Base-by-base conservation (phyloP, 2,797 vertebrate genomes). In the Pelochelys cantorii region DNA sequence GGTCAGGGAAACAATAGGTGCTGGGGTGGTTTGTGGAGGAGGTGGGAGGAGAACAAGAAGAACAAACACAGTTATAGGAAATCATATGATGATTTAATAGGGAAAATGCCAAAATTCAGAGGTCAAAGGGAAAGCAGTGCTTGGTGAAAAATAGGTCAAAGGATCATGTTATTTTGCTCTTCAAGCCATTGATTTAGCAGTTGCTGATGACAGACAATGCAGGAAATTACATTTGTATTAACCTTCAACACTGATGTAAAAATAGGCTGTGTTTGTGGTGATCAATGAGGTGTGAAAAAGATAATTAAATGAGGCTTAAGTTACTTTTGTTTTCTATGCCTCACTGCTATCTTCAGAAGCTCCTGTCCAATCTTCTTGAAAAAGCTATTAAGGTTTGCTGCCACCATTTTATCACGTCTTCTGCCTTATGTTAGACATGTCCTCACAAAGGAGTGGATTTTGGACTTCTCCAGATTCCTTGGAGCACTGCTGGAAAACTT, bases 271-370 rank as follows among this genome's bases (percentile, higher is more conserved):
- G 96, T 98, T 96, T 96, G 91, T 94, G 88, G 97, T 96, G 97
- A 98, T 98, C 98, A 98, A 98, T 98, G 97, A 97, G 95, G 95
- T 97, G 97, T 98, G 97, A 97, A 97, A 97, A 98, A 97, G 97
- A 98, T 98, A 97, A 97, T 98, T 97, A 98, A 98, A 97, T 5
- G 4, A 95, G 94, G 83, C 95, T 94, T 96, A 88, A 95, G 91
- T 95, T 98, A 97, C 97, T 97, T 97, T 96, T 97, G 93, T 97
- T 97, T 97, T 97, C 95, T 89, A 88, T 90, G 96, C 97, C 90
- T 97, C 93, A 34, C 93, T 95, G 95, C 94, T 81, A 86, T 84
- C 91, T 95, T 93, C 94, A 54, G 0, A 90, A 95, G 92, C 91
- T 97, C 88, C 95, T 95, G 95, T 96, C 96, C 95, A 85, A 87